A percentile compares a stretch with the other conserved stretches of the same genome.
These are phyloP conservation scores for Eulemur albifrons DNA, from an alignment of 2,797 vertebrate genomes.

Conservation along the genomic window DNA sequence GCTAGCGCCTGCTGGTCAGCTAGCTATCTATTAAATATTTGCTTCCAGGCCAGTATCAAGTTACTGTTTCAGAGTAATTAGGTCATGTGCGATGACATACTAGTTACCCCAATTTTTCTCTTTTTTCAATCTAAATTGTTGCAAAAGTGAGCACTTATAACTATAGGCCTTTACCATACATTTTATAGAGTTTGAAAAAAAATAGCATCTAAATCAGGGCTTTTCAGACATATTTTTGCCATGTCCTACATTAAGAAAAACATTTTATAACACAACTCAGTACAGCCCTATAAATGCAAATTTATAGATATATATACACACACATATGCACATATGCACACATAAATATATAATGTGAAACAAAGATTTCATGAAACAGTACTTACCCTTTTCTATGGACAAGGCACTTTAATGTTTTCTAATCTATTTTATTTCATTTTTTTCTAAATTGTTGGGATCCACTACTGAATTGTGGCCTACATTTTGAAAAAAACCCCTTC, in stretches of 20 bases:
- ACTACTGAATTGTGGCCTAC: background rate
- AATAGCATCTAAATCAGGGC: background rate
- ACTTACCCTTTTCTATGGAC: background rate
- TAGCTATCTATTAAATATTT: background rate
- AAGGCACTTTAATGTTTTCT: background rate
- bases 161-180: background rate
- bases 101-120: background rate
- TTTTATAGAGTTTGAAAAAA: background rate
- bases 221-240: background rate
- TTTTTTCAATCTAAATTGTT: background rate
- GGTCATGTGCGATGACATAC: background rate
- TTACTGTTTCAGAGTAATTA: background rate
- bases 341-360: background rate
- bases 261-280: background rate
- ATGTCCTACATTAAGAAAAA: background rate
- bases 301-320: background rate
- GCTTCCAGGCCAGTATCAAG: background rate
- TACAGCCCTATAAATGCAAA: background rate
- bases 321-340: too few relatives aligned
- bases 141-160: background rate
- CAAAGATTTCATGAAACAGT: background rate
- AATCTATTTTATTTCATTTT: background rate
- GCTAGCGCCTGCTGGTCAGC: background rate
- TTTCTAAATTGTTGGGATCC: background rate
- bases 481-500: background rate